Percentiles rank a stretch among this genome's conserved stretches.
phyloP scores from a whole-genome alignment of 2,113 vertebrate species.

The Oplegnathus fasciatus region DNA sequence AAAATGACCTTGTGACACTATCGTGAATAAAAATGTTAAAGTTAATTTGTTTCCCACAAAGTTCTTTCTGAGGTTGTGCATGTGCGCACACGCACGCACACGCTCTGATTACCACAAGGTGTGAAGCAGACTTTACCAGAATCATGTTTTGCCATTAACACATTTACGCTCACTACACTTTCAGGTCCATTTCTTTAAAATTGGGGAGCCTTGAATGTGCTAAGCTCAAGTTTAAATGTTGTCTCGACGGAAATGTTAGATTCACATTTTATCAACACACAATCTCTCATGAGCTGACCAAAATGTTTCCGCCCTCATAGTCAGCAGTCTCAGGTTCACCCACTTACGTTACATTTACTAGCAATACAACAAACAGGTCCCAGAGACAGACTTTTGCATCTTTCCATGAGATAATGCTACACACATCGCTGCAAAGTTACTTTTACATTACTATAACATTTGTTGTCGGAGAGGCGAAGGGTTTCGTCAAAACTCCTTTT shows the following conservation, averaged over 20 bases:
- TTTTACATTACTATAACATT: not conserved
- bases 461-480: not conserved
- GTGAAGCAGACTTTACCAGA: conserved; percentile 1
- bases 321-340: conserved; percentile 65
- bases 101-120: not conserved
- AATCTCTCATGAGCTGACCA: conserved; percentile 58
- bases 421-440: not conserved
- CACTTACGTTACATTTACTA: conserved; percentile 32
- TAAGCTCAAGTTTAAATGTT: not conserved
- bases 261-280: conserved; percentile 68
- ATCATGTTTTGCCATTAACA: not conserved
- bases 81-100: not conserved
- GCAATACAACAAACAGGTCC: not conserved
- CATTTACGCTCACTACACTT: not conserved
- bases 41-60: not conserved
- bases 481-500: not conserved
- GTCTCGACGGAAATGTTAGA: conserved; percentile 51
- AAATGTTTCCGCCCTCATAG: conserved; percentile 11
- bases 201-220: conserved; percentile 21
- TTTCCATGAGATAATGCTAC: conserved; percentile 32
- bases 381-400: not conserved
- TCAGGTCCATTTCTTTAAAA: not conserved
- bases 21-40: not conserved
- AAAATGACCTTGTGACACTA: not conserved
- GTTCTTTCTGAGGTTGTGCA: not conserved